Base-by-base conservation (phyloP, 2,888 invertebrate genomes). In the Epinotia demarniana region DNA sequence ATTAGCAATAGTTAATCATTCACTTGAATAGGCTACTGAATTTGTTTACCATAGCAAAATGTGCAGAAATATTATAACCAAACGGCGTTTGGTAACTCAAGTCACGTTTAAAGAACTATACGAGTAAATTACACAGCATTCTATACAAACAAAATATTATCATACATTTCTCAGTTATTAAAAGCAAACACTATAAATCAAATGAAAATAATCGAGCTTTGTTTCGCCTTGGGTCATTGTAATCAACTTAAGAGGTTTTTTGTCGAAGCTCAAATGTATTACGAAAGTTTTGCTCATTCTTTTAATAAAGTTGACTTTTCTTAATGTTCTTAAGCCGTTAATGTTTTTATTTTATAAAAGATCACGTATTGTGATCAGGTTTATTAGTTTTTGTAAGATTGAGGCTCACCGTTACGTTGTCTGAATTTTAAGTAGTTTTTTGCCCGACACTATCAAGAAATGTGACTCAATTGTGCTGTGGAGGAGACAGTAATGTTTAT, bases 141-240 rank as follows among this genome's bases (percentile, higher is more conserved):
- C 71, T 72, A 62, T 67, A 72, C 75, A 75, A 75, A 75, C 75
- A 72, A 62, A 75, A 72, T 66, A 67, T 75, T 75, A 70, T 71
- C 64, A 70, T 87, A 89, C 82, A 83, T 84, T 86, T 84, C 83
- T 81, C 83, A 83, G 87, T 86, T 89, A 89, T 89, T 89, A 89
- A 88, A 86, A 88, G 86, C 88, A 89, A 90, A 90, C 89, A 89
- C 87, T 89, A 90, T 90, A 90, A 90, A 90, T 90, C 90, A 90
- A 85, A 88, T 82, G 80, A 87, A 88, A 91, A 91, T 90, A 90
- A 90, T 90, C 88, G 87, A 86, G 90, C 88, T 91, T 90, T 91
- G 90, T 91, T 90, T 90, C 84, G 92, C 92, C 92, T 78, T 87
- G 82, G 91, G 92, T 90, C 89, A 90, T 87, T 89, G 88, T 92